Base-by-base conservation (phyloP, 2,113 vertebrate genomes). In the Myrmophylax atrothorax region DNA sequence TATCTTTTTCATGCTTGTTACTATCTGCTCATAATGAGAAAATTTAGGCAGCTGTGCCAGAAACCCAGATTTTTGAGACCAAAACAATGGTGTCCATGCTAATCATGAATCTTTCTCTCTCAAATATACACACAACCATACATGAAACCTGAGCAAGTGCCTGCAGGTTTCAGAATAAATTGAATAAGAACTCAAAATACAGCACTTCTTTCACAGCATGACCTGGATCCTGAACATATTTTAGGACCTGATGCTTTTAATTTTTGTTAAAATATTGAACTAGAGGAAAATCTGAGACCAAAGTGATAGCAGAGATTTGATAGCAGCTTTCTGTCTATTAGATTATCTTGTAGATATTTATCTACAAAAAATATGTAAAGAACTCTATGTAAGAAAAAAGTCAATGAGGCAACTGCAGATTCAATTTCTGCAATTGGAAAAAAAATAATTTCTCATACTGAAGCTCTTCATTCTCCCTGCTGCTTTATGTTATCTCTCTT, bases 401-500 rank as follows among this genome's bases (percentile, higher is more conserved):
- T 59, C 68, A 79, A 25, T 79, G 49, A 92, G n/a, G 33, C 69
- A 96, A 92, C 69, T 64, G 80, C 76, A 92, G 60, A 79, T 72
- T 79, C 66, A 64, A 38, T 94, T 95, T 89, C 62, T 95, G 58
- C 18, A 69, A 40, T 7, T 84, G 76, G 58, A 58, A 81, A 94
- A 94, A 84, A 93, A 70, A 69, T 7, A 73, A 63, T 63, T 90
- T 76, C 23, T 87, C 68, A 23, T 79, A 28, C 55, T 56, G 72
- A 91, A 84, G 23, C 69, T 87, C 76, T 90, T 88, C 49, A 29
- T 92, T 96, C 73, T 93, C 55, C 88, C 74, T 87, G 72, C 86
- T 95, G 86, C 60, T 81, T 93, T 95, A 85, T 91, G 72, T 94
- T 96, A 81, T 76, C 63, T 94, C 62, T 78, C 16, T 64, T 95